A percentile compares a stretch with the other conserved stretches of the same genome.
phyloP scores from a whole-genome alignment of 2,113 vertebrate species.

The Acrocephalus kingi region DNA sequence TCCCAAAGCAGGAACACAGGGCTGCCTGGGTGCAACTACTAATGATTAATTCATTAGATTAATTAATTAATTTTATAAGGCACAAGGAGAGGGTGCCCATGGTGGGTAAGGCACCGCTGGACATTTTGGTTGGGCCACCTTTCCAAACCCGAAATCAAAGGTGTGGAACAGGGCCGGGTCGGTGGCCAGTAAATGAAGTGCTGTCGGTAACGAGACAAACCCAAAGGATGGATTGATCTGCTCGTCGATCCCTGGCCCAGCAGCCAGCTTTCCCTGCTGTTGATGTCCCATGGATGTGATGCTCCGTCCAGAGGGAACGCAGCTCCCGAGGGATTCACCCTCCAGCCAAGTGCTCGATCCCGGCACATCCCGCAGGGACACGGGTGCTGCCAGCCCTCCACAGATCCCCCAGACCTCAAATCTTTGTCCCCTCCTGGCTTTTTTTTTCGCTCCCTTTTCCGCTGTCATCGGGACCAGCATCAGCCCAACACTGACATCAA shows the following conservation, averaged over 20 bases:
- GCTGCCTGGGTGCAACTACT: fast-evolving
- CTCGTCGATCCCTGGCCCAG: background rate
- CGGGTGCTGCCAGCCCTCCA: background rate
- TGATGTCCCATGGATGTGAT: fast-evolving
- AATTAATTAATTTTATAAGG: background rate
- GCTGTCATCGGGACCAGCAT: background rate
- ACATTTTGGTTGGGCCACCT: fast-evolving
- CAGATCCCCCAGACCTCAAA: background rate
- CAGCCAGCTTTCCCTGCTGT: background rate
- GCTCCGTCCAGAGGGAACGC: background rate
- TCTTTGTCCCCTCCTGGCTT: background rate
- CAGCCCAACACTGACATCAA: conserved; percentile 10
- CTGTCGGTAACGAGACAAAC: background rate
- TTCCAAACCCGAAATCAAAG: background rate
- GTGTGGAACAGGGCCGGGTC: background rate
- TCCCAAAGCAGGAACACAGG: fast-evolving
- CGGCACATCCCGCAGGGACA: fast-evolving
- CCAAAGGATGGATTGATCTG: background rate
- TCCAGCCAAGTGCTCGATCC: background rate
- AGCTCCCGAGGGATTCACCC: background rate
- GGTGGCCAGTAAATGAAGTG: fast-evolving
- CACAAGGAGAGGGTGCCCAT: fast-evolving
- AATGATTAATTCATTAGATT: background rate
- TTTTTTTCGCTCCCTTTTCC: background rate
- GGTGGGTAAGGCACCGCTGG: fast-evolving